Evolutionary conservation across 2,113 vertebrate species (phyloP).

Genomic region (Tretioscincus oriximinensis): DNA sequence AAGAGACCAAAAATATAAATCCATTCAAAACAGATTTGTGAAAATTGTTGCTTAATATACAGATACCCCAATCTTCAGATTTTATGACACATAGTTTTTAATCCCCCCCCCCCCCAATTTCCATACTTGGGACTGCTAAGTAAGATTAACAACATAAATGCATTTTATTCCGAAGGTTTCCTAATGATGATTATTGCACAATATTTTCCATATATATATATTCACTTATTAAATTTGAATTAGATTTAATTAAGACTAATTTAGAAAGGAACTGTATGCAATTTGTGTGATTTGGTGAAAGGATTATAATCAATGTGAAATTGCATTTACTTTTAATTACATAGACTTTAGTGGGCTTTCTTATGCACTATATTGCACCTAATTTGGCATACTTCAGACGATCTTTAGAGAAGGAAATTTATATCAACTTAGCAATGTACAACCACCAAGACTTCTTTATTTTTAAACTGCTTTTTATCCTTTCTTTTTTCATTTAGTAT

Average conservation of each 20-base stretch:
- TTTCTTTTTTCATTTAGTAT: too few relatives aligned
- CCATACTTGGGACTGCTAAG: constrained; percentile 30
- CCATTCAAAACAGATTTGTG: not conserved
- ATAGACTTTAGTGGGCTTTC: constrained; percentile 47
- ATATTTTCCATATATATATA: constrained; percentile 47
- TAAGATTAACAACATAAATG: constrained; percentile 20
- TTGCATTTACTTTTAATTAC: constrained; percentile 52
- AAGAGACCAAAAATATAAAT: not conserved
- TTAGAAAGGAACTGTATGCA: constrained; percentile 50
- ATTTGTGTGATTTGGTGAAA: constrained; percentile 53
- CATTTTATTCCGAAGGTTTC: constrained; percentile 2
- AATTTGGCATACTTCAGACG: constrained; percentile 23
- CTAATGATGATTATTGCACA: constrained; percentile 31
- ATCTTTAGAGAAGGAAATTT: constrained; percentile 10
- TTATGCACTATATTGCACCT: constrained; percentile 21
- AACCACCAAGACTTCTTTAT: not conserved
- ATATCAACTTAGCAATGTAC: not conserved
- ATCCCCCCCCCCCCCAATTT: not conserved
- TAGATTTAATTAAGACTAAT: constrained; percentile 62
- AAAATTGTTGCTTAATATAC: not conserved
- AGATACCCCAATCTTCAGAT: not conserved
- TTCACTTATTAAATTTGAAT: constrained; percentile 55
- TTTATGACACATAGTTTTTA: not conserved
- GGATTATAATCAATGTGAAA: constrained; percentile 46
- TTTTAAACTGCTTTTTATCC: too few relatives aligned